Conservation (phyloP, 2,888 invertebrate species). For the Zygogramma bicolorata region DNA sequence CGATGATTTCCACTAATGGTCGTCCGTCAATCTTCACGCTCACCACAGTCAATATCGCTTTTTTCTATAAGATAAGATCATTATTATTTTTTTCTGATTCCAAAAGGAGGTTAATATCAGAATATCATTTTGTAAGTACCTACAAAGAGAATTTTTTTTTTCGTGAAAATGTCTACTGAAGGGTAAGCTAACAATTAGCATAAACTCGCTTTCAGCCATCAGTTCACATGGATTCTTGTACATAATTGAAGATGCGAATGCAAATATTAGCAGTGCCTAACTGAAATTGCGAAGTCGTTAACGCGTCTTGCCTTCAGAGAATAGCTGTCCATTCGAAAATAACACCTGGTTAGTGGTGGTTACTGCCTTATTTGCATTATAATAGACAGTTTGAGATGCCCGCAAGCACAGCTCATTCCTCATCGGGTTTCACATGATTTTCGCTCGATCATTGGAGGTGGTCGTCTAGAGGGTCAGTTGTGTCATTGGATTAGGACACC, state of each 20-base stretch:
- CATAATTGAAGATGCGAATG: slow-evolving; percentile 56
- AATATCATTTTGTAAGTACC: too few species aligned
- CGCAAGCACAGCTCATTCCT: slow-evolving; percentile 44
- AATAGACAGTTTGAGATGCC: slow-evolving; percentile 55
- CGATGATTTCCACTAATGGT: too few species aligned
- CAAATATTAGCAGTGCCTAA: slow-evolving; percentile 58
- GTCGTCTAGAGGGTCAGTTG: slow-evolving; percentile 58
- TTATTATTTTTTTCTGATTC: too few species aligned
- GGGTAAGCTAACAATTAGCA: slow-evolving; percentile 19
- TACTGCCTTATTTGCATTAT: slow-evolving; percentile 63
- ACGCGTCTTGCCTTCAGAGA: slow-evolving; percentile 62
- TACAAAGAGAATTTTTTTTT: too few species aligned
- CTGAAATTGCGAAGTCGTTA: slow-evolving; percentile 64
- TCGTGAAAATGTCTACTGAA: not conserved
- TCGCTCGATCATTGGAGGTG: slow-evolving; percentile 37
- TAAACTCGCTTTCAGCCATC: slow-evolving; percentile 40
- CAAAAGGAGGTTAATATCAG: too few species aligned
- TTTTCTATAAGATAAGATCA: too few species aligned
- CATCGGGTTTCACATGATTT: slow-evolving; percentile 37
- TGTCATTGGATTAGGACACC: slow-evolving; percentile 61
- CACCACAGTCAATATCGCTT: too few species aligned
- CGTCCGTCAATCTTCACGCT: too few species aligned
- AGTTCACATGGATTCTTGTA: slow-evolving; percentile 51
- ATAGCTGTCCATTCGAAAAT: slow-evolving; percentile 62
- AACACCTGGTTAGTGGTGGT: slow-evolving; percentile 64